Evolutionary conservation across 1,140 invertebrate species (phyloP), one percentile per base, ranked within the genome.

Genomic region (Nebria ingens): DNA sequence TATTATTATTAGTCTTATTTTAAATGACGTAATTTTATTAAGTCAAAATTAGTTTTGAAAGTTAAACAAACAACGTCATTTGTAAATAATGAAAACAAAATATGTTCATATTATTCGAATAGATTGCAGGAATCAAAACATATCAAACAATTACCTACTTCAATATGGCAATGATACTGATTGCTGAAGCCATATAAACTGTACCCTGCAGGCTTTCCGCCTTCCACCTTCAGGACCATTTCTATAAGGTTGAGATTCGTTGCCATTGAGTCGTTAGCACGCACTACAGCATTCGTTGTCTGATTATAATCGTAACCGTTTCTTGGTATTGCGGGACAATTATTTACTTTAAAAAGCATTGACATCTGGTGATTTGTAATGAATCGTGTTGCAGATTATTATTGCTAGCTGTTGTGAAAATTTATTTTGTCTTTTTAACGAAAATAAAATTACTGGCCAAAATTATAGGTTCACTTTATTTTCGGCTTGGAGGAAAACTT

Each of bases 61-160:
- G n/a, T n/a, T n/a, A n/a, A n/a, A n/a, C n/a, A n/a, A n/a, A n/a
- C n/a, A n/a, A n/a, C n/a, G n/a, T n/a, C n/a, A n/a, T n/a, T n/a
- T n/a, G n/a, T n/a, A n/a, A n/a, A n/a, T n/a, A n/a, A n/a, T n/a
- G n/a, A n/a, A n/a, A n/a, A n/a, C n/a, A n/a, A n/a, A n/a, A n/a
- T n/a, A n/a, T n/a, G n/a, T n/a, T n/a, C n/a, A n/a, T n/a, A n/a
- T n/a, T n/a, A n/a, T n/a, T n/a, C n/a, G n/a, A n/a, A n/a, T n/a
- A n/a, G n/a, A n/a, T n/a, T n/a, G n/a, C n/a, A n/a, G n/a, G n/a
- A n/a, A n/a, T n/a, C n/a, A n/a, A n/a, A n/a, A n/a, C n/a, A n/a
- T n/a, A n/a, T n/a, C n/a, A n/a, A n/a, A 45, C 40, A 45, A 45
- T 45, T 45, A 45, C 4, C 40, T 17, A 45, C 9, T 45, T 45